Base-by-base conservation (phyloP, 2,888 invertebrate genomes). In the Scaptomyza tumidula region DNA sequence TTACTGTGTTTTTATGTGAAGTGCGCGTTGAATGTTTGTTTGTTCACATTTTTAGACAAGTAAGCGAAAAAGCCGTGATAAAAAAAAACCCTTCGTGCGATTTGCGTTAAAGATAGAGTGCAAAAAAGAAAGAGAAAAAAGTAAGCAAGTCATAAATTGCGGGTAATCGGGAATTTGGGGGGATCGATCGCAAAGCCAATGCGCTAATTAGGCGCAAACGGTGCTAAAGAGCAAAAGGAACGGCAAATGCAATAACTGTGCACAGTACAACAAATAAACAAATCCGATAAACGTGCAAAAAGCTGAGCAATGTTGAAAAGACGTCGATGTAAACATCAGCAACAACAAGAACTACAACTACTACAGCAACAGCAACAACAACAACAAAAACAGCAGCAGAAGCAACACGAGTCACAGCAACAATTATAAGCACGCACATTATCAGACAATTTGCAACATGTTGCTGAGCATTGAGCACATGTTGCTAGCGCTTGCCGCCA, bases 91-190 rank as follows among this genome's bases (percentile, higher is more conserved):
- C 55, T 63, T 72, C 31, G 69, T 54, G 77, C 55, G 87, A 85
- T 83, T 62, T 69, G 62, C 69, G 72, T 55, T 46, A 54, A 14
- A 66, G 84, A 86, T 86, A 75, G 65, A 54, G 72, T 49, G 49
- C 31, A n/a, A 70, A 58, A 57, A 46, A 57, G 13, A 19, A 13
- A 6, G 11, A 49, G 13, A 50, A 50, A 3, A 50, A 44, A 55
- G 57, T 35, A 60, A 62, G 56, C 65, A 76, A 63, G 67, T 82
- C 86, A 85, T 83, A 83, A 83, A 87, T 77, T 82, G 80, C 57
- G 50, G 71, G 70, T 79, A 85, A 83, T 83, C 87, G 68, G 52
- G 65, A 72, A 70, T 59, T 53, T 24, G 39, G 60, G 49, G 53
- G 37, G 35, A 71, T 49, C 75, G 71, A 75, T 63, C 66, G 53